Conservation (phyloP, 1,140 invertebrate species). For the Ectropis grisescens region DNA sequence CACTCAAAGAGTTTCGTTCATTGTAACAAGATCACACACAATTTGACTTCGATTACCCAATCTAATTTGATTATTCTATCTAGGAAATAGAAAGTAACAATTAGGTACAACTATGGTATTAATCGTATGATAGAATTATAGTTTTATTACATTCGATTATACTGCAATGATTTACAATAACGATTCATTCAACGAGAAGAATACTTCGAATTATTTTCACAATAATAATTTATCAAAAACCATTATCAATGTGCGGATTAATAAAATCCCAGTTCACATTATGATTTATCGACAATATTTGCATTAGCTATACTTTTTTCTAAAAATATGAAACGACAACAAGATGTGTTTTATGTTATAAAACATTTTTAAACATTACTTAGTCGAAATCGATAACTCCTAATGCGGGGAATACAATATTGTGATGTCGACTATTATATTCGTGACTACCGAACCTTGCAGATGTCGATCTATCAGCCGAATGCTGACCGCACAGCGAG, state of each 20-base stretch:
- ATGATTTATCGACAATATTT: conserved; percentile 19
- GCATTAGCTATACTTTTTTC: conserved; percentile 46
- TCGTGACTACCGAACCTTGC: conserved; percentile 42
- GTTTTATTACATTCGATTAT: conserved; percentile 51
- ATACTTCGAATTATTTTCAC: conserved; percentile 48
- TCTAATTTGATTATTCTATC: conserved; percentile 69
- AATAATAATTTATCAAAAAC: conserved; percentile 59
- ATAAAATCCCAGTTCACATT: conserved; percentile 32
- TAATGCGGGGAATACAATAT: conserved; percentile 43
- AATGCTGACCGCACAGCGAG: not conserved
- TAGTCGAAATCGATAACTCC: conserved; percentile 44
- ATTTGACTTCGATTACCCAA: conserved; percentile 47
- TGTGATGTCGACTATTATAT: conserved; percentile 59
- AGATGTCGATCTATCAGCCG: conserved; percentile 12
- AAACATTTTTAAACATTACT: conserved; percentile 42
- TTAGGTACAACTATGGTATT: conserved; percentile 63
- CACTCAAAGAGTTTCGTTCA: no score
- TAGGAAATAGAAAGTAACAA: conserved; percentile 69
- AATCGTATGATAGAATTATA: conserved; percentile 38
- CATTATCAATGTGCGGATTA: conserved; percentile 23
- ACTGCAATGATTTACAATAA: conserved; percentile 57
- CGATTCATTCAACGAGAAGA: conserved; percentile 52
- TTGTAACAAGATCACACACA: conserved; percentile 29
- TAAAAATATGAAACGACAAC: conserved; percentile 63
- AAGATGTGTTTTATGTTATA: conserved; percentile 43